A percentile compares a stretch with the other conserved stretches of the same genome.
Evolutionary conservation across 2,113 vertebrate species (phyloP).

Genomic region (Brachyhypopomus occidentalis): DNA sequence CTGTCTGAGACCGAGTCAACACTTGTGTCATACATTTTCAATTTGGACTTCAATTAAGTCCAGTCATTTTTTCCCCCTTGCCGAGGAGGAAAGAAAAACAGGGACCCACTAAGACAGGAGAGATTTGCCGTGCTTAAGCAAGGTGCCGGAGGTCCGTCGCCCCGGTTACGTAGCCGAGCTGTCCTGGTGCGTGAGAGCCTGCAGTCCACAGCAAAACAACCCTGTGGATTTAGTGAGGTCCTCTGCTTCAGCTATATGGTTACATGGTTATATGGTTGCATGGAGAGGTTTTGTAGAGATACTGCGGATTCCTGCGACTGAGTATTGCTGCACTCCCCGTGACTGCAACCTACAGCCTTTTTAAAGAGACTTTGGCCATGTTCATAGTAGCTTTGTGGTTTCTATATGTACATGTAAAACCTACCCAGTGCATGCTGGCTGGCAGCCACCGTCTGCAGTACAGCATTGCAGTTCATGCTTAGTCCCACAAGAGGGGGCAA

Average conservation of each 20-base stretch:
- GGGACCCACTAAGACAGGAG: slow-evolving; percentile 26
- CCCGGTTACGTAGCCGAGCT: background rate
- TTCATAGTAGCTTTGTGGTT: background rate
- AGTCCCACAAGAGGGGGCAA: slow-evolving; percentile 74
- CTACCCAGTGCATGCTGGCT: background rate
- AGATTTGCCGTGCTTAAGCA: slow-evolving; percentile 45
- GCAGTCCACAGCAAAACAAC: background rate
- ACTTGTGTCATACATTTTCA: slow-evolving; percentile 60
- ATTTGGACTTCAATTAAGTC: slow-evolving; percentile 51
- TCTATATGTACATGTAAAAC: background rate
- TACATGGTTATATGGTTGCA: too few relatives aligned
- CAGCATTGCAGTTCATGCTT: slow-evolving; percentile 42
- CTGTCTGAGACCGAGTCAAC: slow-evolving; percentile 59
- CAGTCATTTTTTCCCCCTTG: slow-evolving; percentile 52
- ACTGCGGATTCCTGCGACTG: too few relatives aligned
- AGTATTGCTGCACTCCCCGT: too few relatives aligned
- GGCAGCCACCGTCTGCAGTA: background rate
- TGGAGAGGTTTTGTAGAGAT: too few relatives aligned
- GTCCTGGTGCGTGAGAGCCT: background rate
- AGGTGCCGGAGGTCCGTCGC: slow-evolving; percentile 11
- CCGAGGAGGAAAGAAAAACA: slow-evolving; percentile 59
- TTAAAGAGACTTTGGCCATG: background rate
- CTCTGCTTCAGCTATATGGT: background rate
- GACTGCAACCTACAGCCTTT: too few relatives aligned
- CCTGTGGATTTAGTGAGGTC: background rate